A percentile compares a stretch with the other conserved stretches of the same genome.
These are phyloP conservation scores for Poeciliopsis infans DNA, from an alignment of 2,797 vertebrate species.

Conservation along the genomic window DNA sequence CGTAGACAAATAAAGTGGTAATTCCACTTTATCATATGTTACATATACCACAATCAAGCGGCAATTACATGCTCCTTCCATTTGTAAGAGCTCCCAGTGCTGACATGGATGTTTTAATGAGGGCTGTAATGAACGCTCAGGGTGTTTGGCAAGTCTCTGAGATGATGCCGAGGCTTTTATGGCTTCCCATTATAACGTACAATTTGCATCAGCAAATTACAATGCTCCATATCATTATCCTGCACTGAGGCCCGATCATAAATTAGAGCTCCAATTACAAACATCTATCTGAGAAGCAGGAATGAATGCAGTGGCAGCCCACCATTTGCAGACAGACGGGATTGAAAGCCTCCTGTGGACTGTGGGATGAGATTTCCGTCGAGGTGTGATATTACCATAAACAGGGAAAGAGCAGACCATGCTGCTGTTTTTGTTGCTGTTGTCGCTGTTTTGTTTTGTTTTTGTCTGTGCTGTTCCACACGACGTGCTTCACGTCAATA, in stretches of 20 bases:
- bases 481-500: conserved; percentile 55
- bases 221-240: conserved; percentile 85
- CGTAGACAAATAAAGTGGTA: conserved; percentile 80
- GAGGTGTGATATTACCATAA: conserved; percentile 75
- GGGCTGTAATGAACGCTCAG: conserved; percentile 85
- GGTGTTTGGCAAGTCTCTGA: conserved; percentile 84
- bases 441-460: conserved; percentile 39
- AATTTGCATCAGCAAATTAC: conserved; percentile 88
- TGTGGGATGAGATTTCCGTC: conserved; percentile 64
- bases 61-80: conserved; percentile 84
- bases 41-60: conserved; percentile 82
- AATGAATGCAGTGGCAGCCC: conserved; percentile 72
- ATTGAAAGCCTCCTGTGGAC: conserved; percentile 67
- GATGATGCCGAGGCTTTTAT: conserved; percentile 82
- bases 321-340: conserved; percentile 62
- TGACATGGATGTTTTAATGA: conserved; percentile 84
- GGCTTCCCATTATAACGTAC: conserved; percentile 84
- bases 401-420: conserved; percentile 50
- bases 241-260: conserved; percentile 80
- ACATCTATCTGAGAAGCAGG: conserved; percentile 76
- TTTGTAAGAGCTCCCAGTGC: conserved; percentile 81
- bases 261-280: conserved; percentile 88
- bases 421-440: conserved; percentile 38
- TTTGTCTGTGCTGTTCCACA: conserved; percentile 59
- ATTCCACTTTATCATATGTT: conserved; percentile 80